These are phyloP conservation scores for Parascotia fuliginaria DNA, from an alignment of 2,888 invertebrate genomes.

Conservation along the genomic window DNA sequence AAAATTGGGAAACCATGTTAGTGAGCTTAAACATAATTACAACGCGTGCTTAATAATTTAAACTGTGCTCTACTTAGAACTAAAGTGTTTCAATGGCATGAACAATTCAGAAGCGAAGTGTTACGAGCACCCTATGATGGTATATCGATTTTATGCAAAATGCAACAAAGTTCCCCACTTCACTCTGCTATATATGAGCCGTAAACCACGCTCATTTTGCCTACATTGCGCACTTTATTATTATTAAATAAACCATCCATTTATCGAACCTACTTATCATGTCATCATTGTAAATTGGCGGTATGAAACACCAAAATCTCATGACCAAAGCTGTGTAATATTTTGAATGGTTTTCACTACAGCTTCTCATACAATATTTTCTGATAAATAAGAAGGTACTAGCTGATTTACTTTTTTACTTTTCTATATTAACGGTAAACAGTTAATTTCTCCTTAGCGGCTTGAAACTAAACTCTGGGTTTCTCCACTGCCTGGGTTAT, in stretches of 20 bases:
- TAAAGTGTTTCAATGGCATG: conserved; percentile 18
- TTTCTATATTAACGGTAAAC: too few species aligned
- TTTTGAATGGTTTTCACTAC: not conserved
- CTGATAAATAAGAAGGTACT: too few species aligned
- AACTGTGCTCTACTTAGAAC: conserved; percentile 9
- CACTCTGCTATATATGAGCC: conserved; percentile 63
- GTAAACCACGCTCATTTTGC: conserved; percentile 66
- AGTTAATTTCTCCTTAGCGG: too few species aligned
- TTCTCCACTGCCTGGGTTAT: too few species aligned
- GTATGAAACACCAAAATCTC: conserved; percentile 35
- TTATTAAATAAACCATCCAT: conserved; percentile 65
- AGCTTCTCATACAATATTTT: too few species aligned
- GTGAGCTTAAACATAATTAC: too few species aligned
- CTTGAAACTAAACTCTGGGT: too few species aligned
- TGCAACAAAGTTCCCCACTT: conserved; percentile 69
- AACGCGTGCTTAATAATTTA: too few species aligned
- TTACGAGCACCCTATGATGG: conserved; percentile 54
- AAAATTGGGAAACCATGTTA: too few species aligned
- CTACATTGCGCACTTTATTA: conserved; percentile 58
- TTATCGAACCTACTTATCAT: conserved; percentile 59
- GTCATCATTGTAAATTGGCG: conserved; percentile 47
- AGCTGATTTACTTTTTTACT: too few species aligned
- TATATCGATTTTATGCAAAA: conserved; percentile 81
- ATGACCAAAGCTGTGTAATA: conserved; percentile 3
- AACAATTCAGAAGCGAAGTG: conserved; percentile 36